phyloP scores from a whole-genome alignment of 2,888 invertebrate genomes.

The Gerris lacustris region DNA sequence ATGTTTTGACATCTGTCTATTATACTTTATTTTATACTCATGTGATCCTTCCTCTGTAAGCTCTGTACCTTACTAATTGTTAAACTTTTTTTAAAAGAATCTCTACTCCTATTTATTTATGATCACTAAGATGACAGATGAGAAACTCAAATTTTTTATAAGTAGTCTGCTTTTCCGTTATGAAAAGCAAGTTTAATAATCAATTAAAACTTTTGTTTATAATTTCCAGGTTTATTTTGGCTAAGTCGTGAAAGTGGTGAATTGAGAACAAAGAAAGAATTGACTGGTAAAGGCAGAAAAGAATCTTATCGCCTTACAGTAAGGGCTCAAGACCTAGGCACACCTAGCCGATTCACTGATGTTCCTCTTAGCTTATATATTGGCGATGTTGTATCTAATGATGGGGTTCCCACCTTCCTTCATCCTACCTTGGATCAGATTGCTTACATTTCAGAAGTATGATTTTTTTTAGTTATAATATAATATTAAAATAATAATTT shows the following conservation, averaged over 20 bases:
- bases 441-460: slow-evolving; percentile 57
- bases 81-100: no score
- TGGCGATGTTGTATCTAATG: slow-evolving; percentile 68
- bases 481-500: not conserved
- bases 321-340: slow-evolving; percentile 57
- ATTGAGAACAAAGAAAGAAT: slow-evolving; percentile 48
- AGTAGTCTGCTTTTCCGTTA: no score
- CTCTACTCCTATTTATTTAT: no score
- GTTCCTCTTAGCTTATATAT: slow-evolving; percentile 53
- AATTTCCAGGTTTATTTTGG: slow-evolving; percentile 48
- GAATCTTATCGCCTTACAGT: slow-evolving; percentile 57
- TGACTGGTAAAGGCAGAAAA: slow-evolving; percentile 63
- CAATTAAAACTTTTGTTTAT: no score
- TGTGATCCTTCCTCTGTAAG: no score
- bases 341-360: slow-evolving; percentile 47
- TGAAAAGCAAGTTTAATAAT: no score
- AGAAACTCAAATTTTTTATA: no score
- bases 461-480: slow-evolving; percentile 1
- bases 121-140: no score
- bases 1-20: no score
- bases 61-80: no score
- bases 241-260: slow-evolving; percentile 55
- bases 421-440: slow-evolving; percentile 55
- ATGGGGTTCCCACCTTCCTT: slow-evolving; percentile 64
- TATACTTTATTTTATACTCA: no score